Evolutionary conservation across 2,113 vertebrate genomes (phyloP).

Genomic region (Tachycineta bicolor): DNA sequence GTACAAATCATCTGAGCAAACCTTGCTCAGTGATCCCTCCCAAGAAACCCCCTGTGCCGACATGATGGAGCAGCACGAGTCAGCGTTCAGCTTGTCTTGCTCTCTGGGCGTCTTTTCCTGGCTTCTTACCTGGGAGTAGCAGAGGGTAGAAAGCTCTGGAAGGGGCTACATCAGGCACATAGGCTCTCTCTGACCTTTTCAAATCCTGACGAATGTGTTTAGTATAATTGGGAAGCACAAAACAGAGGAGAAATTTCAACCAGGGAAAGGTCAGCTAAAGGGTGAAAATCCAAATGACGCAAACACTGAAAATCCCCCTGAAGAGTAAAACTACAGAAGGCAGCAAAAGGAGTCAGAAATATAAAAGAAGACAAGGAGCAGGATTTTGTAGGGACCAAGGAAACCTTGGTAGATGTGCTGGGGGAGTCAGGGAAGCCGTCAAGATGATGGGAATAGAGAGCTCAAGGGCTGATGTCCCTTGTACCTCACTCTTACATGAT

Average conservation of each 20-base stretch:
- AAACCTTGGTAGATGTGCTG: not conserved
- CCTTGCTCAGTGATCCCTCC: not conserved
- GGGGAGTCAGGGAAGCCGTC: not conserved
- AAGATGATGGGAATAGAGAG: not conserved
- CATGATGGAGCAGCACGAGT: accelerated
- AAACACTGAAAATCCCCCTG: constrained; percentile 58
- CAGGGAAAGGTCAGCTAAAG: constrained; percentile 65
- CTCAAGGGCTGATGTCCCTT: not conserved
- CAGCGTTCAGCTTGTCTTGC: accelerated
- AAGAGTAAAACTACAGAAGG: constrained; percentile 15
- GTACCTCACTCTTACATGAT: not conserved
- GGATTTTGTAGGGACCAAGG: not conserved
- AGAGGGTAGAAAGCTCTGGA: constrained; percentile 21
- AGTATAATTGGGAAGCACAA: constrained; percentile 65
- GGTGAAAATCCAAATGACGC: constrained; percentile 62
- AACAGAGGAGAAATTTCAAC: constrained; percentile 49
- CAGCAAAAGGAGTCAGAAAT: not conserved
- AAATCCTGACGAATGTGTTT: constrained; percentile 61
- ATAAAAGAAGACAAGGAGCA: not conserved
- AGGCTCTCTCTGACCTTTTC: constrained; percentile 62
- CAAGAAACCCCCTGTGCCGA: not conserved
- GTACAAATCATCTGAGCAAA: not conserved
- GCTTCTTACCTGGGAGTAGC: not conserved
- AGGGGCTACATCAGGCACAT: constrained; percentile 22
- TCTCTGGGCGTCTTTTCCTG: not conserved